These are phyloP conservation scores for Chascanopsetta lugubris DNA, from an alignment of 2,113 vertebrate genomes.

Conservation along the genomic window DNA sequence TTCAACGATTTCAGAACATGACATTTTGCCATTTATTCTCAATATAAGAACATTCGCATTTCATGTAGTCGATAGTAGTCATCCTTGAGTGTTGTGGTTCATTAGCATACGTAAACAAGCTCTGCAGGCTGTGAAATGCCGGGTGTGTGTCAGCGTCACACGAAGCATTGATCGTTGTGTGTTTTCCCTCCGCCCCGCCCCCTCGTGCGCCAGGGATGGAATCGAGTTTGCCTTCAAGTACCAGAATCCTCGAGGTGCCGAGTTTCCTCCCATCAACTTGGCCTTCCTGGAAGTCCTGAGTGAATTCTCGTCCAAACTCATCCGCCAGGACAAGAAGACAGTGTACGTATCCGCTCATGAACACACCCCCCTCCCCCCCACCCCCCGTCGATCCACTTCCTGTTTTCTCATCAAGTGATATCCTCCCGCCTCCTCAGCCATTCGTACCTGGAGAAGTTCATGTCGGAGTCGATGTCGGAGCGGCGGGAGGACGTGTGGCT, in stretches of 20 bases:
- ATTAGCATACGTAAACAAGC: too few relatives aligned
- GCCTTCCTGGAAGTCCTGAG: slow-evolving; percentile 98
- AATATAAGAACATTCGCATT: too few relatives aligned
- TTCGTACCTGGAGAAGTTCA: slow-evolving; percentile 97
- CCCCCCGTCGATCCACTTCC: background rate
- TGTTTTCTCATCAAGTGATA: background rate
- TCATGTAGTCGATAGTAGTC: too few relatives aligned
- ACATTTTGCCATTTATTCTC: too few relatives aligned
- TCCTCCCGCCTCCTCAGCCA: slow-evolving; percentile 80
- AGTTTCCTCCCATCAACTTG: slow-evolving; percentile 94
- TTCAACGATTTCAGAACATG: too few relatives aligned
- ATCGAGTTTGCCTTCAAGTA: slow-evolving; percentile 99
- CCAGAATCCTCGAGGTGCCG: slow-evolving; percentile 94
- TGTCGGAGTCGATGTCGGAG: slow-evolving; percentile 97
- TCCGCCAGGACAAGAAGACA: slow-evolving; percentile 98
- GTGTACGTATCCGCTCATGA: slow-evolving; percentile 87
- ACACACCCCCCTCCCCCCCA: too few relatives aligned
- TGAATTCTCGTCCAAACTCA: slow-evolving; percentile 97
- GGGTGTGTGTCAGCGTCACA: too few relatives aligned
- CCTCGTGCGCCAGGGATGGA: slow-evolving; percentile 85
- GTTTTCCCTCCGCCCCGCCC: too few relatives aligned
- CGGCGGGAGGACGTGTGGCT: slow-evolving; percentile 98
- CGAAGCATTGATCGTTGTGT: too few relatives aligned
- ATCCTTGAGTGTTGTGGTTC: too few relatives aligned
- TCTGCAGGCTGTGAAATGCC: too few relatives aligned